Percentiles rank a stretch among this genome's conserved stretches.
phyloP scores from a whole-genome alignment of 2,888 invertebrate genomes.

The Cephalotes varians region DNA sequence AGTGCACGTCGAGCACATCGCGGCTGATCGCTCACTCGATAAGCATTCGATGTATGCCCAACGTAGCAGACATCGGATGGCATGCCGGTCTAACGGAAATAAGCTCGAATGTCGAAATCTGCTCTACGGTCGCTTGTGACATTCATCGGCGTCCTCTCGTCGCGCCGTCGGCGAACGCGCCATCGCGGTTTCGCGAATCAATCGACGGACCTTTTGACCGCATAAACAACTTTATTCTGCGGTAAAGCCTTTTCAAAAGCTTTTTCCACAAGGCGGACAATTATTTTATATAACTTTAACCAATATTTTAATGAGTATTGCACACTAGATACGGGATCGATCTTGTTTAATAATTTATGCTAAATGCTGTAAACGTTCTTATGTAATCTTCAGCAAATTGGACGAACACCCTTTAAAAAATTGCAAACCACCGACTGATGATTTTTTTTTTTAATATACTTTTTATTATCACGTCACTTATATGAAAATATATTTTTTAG shows the following conservation, averaged over 20 bases:
- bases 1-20: constrained; percentile 26
- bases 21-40: constrained; percentile 37
- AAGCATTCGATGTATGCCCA: constrained; percentile 26
- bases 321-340: not conserved
- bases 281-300: not conserved
- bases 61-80: constrained; percentile 8
- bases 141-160: not conserved
- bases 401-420: not conserved
- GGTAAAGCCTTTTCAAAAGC: not conserved
- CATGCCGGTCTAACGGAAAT: constrained; percentile 14
- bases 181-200: constrained; percentile 26
- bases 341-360: not conserved
- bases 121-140: constrained; percentile 11
- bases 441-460: constrained; percentile 37
- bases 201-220: constrained; percentile 12
- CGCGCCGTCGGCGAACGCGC: constrained; percentile 15
- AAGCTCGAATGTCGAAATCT: constrained; percentile 49
- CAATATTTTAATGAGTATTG: not conserved
- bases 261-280: not conserved
- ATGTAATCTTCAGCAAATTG: constrained; percentile 8
- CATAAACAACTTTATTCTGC: constrained; percentile 18
- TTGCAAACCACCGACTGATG: constrained; percentile 1
- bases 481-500: constrained; percentile 35
- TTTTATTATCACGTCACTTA: constrained; percentile 30
- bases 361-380: not conserved